phyloP scores from a whole-genome alignment of 2,113 vertebrate genomes.

The Nettapus auritus region DNA sequence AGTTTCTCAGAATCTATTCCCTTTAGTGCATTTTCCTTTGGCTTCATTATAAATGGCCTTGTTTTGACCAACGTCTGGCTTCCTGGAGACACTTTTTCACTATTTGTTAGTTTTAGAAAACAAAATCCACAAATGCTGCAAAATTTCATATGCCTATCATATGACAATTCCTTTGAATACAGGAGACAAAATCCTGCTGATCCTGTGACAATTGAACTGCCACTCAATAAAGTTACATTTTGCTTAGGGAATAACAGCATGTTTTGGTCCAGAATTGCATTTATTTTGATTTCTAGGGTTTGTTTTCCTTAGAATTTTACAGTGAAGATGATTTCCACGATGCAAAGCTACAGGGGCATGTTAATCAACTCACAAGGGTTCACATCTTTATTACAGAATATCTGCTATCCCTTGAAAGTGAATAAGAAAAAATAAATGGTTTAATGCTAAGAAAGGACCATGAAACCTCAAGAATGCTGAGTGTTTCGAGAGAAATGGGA shows the following conservation, averaged over 20 bases:
- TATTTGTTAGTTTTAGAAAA: conserved; percentile 34
- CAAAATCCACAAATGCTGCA: conserved; percentile 1
- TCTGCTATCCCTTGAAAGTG: not conserved
- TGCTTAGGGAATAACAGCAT: not conserved
- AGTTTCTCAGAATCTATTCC: not conserved
- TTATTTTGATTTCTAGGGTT: not conserved
- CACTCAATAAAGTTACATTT: not conserved
- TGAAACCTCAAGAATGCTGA: not conserved
- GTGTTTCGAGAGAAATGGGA: not conserved
- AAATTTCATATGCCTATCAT: not conserved
- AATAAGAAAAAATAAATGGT: not conserved
- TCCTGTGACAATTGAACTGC: not conserved
- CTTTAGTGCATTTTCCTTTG: not conserved
- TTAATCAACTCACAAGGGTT: not conserved
- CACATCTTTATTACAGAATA: not conserved
- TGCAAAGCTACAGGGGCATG: not conserved
- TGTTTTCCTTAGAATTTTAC: not conserved
- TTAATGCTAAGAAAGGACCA: not conserved
- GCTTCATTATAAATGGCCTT: not conserved
- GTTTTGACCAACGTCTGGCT: not conserved
- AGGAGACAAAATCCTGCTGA: not conserved
- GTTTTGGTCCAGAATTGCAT: not conserved
- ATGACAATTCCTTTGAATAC: not conserved
- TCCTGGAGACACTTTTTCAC: conserved; percentile 34
- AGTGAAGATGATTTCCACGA: not conserved